Evolutionary conservation across 2,888 invertebrate species (phyloP).

Genomic region (Chydorus sphaericus): DNA sequence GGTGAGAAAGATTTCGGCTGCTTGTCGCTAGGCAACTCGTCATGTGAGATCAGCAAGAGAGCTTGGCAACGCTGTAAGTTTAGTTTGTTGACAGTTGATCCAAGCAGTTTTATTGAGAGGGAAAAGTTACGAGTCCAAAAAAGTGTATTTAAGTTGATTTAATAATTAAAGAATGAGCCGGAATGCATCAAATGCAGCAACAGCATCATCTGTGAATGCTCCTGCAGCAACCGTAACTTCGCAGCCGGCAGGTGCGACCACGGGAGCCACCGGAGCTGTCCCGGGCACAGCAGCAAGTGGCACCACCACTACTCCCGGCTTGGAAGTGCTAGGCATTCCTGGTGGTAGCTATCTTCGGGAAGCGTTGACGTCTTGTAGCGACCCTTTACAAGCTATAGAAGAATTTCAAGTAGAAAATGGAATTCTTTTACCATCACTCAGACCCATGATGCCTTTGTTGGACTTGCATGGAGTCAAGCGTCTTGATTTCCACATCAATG

Average conservation of each 20-base stretch:
- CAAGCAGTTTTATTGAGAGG: too few relatives aligned
- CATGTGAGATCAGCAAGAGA: not conserved
- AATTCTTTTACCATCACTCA: slow-evolving; percentile 73
- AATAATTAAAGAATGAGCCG: not conserved
- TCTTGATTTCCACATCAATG: slow-evolving; percentile 86
- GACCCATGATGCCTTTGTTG: slow-evolving; percentile 85
- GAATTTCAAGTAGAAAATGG: slow-evolving; percentile 93
- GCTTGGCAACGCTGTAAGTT: not conserved
- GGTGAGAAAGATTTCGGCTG: too few relatives aligned
- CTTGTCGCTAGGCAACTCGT: too few relatives aligned
- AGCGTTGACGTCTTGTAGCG: slow-evolving; percentile 85
- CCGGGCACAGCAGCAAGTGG: not conserved
- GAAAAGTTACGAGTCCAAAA: too few relatives aligned
- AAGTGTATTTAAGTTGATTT: too few relatives aligned
- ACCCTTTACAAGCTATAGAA: slow-evolving; percentile 94
- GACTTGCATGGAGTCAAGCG: slow-evolving; percentile 87
- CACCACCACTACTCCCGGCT: slow-evolving; percentile 29
- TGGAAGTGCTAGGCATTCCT: slow-evolving; percentile 74
- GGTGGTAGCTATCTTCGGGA: slow-evolving; percentile 75
- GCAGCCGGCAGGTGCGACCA: not conserved
- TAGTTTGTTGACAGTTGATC: not conserved
- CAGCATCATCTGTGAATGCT: too few relatives aligned
- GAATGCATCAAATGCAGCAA: too few relatives aligned
- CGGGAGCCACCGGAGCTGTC: not conserved
- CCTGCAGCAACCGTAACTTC: not conserved